A percentile compares a stretch with the other conserved stretches of the same genome.
These are phyloP conservation scores for Erannis defoliaria DNA, from an alignment of 2,888 invertebrate genomes.

Conservation along the genomic window DNA sequence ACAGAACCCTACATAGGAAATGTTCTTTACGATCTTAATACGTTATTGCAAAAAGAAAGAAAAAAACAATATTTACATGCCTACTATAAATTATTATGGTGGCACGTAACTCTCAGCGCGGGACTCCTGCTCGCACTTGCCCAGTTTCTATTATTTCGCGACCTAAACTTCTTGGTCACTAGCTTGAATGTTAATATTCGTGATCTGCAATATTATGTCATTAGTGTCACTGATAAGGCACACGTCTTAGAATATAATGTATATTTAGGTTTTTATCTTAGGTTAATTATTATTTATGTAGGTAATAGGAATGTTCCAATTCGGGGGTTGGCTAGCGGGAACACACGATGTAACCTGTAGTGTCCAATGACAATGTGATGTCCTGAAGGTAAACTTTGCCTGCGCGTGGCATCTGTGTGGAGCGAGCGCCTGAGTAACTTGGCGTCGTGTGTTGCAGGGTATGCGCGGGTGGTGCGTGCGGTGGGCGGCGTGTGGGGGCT, in stretches of 20 bases:
- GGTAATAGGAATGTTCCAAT: not conserved
- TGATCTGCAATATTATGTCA: not conserved
- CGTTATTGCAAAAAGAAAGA: no score
- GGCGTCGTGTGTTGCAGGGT: slow-evolving; percentile 59
- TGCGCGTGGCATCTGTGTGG: not conserved
- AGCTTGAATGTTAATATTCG: not conserved
- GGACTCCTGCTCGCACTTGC: no score
- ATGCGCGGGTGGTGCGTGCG: slow-evolving; percentile 72
- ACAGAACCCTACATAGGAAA: no score
- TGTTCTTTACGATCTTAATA: no score
- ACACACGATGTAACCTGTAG: not conserved
- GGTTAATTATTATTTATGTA: not conserved
- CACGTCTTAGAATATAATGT: not conserved
- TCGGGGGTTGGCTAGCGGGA: not conserved
- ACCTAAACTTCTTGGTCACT: not conserved
- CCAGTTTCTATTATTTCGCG: not conserved
- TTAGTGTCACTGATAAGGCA: not conserved
- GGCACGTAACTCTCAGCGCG: no score
- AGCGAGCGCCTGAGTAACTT: not conserved
- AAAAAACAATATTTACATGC: no score
- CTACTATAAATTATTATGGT: no score
- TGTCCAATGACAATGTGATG: not conserved
- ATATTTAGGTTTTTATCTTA: not conserved
- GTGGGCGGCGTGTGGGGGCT: slow-evolving; percentile 68
- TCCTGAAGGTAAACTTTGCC: not conserved